Conservation (phyloP, 2,113 vertebrate genomes). For the Struthio camelus region DNA sequence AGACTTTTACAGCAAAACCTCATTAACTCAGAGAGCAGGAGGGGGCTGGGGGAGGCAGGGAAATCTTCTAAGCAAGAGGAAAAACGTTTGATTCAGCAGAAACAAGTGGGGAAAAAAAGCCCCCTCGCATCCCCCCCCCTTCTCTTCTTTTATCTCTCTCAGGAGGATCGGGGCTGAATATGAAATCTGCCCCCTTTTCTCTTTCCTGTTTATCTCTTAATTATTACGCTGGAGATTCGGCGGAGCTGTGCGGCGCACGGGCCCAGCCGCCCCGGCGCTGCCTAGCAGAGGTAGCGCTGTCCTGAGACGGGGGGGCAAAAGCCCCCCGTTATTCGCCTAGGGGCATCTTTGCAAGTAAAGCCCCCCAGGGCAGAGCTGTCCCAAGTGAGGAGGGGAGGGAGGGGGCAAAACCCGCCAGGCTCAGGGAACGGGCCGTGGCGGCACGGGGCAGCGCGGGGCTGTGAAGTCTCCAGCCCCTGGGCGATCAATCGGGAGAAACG, state of each 20-base stretch:
- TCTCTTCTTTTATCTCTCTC: conserved; percentile 55
- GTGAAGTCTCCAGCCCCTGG: too few species aligned
- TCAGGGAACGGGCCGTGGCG: too few species aligned
- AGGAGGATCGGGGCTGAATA: neutral
- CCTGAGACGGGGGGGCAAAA: neutral
- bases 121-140: neutral
- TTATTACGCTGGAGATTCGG: conserved; percentile 47
- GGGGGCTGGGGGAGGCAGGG: neutral
- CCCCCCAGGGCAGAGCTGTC: too few species aligned
- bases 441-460: too few species aligned
- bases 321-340: too few species aligned
- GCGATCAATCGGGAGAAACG: too few species aligned
- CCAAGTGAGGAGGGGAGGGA: too few species aligned
- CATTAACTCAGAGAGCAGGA: conserved; percentile 14
- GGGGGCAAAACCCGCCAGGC: too few species aligned
- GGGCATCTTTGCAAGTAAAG: too few species aligned
- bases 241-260: neutral
- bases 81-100: conserved; percentile 66
- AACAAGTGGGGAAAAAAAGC: conserved; percentile 46
- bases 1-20: conserved; percentile 64
- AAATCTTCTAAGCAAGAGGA: conserved; percentile 49
- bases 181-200: conserved; percentile 22
- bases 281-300: neutral
- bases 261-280: neutral
- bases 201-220: conserved; percentile 63